phyloP scores from a whole-genome alignment of 2,113 vertebrate genomes.

The Chelonoidis abingdonii region DNA sequence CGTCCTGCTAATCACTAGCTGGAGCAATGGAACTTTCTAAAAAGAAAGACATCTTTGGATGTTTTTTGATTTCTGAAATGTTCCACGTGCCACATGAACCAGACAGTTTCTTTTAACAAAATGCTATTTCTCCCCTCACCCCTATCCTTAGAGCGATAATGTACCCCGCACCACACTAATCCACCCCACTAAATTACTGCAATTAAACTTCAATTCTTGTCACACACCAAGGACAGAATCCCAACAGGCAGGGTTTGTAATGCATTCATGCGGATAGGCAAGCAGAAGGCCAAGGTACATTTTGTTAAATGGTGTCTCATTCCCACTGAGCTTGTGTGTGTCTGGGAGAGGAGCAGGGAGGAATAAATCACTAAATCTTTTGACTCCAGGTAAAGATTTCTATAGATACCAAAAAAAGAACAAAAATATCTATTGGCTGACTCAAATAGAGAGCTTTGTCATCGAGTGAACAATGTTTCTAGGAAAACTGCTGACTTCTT shows the following conservation, averaged over 20 bases:
- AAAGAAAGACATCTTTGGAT: neutral
- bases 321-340: neutral
- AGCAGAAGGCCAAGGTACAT: neutral
- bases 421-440: neutral
- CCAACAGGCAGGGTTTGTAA: accelerated
- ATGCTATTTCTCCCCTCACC: neutral
- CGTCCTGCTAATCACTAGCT: neutral
- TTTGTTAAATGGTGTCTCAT: neutral
- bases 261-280: neutral
- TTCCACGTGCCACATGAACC: neutral
- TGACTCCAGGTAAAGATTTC: slow-evolving; percentile 34
- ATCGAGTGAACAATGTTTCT: slow-evolving; percentile 57
- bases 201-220: slow-evolving; percentile 58
- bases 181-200: slow-evolving; percentile 40
- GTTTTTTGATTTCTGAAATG: neutral
- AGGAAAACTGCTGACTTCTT: slow-evolving; percentile 61
- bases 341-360: neutral
- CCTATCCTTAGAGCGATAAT: neutral
- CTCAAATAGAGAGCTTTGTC: slow-evolving; percentile 63
- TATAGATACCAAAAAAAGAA: neutral
- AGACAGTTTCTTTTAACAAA: neutral
- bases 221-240: slow-evolving; percentile 17
- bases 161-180: slow-evolving; percentile 34
- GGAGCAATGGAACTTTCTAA: neutral
- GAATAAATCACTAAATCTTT: slow-evolving; percentile 37